Conservation (phyloP, 2,888 invertebrate species). For the Drosophila meridionalis region DNA sequence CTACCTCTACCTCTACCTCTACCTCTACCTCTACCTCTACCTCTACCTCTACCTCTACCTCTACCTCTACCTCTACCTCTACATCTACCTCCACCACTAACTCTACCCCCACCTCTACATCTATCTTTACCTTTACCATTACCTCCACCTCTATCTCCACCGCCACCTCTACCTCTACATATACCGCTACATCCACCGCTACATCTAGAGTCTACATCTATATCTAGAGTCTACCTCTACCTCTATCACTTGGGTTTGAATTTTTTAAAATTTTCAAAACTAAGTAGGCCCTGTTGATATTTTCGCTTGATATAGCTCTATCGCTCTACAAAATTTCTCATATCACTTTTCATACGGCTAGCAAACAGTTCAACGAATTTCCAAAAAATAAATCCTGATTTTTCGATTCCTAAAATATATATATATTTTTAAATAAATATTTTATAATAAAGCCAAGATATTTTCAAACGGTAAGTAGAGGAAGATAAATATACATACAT, state of each 20-base stretch:
- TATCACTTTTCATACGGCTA: not conserved
- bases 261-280: not conserved
- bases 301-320: not conserved
- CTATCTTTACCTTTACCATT: not conserved
- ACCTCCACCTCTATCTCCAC: no score
- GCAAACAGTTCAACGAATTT: constrained; percentile 2
- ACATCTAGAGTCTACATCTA: no score
- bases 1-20: no score
- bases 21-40: no score
- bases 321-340: not conserved
- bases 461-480: no score
- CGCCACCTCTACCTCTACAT: no score
- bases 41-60: no score
- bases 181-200: no score
- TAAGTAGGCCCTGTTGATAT: not conserved
- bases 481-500: no score
- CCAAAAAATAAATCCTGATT: not conserved
- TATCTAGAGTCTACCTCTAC: no score
- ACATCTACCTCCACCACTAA: not conserved
- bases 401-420: not conserved
- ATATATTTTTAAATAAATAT: not conserved
- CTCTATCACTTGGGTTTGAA: not conserved
- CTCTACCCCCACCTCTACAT: not conserved
- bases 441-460: not conserved
- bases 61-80: not conserved